Evolutionary conservation across 1,140 invertebrate genomes (phyloP).

Genomic region (Andrena cerasifolii): DNA sequence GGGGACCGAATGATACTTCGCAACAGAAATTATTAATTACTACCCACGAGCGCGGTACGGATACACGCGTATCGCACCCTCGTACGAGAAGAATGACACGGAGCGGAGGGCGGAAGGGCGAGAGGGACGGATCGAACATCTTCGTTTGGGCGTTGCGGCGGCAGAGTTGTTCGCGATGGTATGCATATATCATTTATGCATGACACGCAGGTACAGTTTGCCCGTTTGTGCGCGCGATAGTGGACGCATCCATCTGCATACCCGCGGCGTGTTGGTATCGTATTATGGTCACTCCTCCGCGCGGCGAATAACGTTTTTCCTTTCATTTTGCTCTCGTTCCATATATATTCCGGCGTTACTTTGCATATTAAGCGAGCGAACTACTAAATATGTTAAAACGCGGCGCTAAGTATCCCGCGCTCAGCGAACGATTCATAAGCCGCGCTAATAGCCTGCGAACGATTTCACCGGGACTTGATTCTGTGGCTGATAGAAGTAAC

Average conservation of each 20-base stretch:
- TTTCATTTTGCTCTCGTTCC: slow-evolving; percentile 49
- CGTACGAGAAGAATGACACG: neutral
- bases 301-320: slow-evolving; percentile 20
- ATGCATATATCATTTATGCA: slow-evolving; percentile 58
- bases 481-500: neutral
- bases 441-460: slow-evolving; percentile 1
- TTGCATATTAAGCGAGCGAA: slow-evolving; percentile 39
- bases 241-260: slow-evolving; percentile 38
- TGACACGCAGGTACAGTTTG: slow-evolving; percentile 25
- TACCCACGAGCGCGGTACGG: neutral
- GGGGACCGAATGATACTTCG: slow-evolving; percentile 7
- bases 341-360: slow-evolving; percentile 23
- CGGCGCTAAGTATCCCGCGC: neutral
- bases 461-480: slow-evolving; percentile 9
- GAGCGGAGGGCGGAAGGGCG: neutral
- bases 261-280: neutral
- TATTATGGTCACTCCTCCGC: slow-evolving; percentile 41
- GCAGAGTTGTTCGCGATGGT: slow-evolving; percentile 41
- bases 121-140: slow-evolving; percentile 21
- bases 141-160: slow-evolving; percentile 25
- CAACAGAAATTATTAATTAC: slow-evolving; percentile 47
- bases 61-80: neutral
- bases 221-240: neutral
- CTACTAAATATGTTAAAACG: slow-evolving; percentile 34
- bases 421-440: neutral